A percentile compares a stretch with the other conserved stretches of the same genome.
Conservation (phyloP, 2,888 invertebrate genomes). For the Amphipyra tragopoginis region DNA sequence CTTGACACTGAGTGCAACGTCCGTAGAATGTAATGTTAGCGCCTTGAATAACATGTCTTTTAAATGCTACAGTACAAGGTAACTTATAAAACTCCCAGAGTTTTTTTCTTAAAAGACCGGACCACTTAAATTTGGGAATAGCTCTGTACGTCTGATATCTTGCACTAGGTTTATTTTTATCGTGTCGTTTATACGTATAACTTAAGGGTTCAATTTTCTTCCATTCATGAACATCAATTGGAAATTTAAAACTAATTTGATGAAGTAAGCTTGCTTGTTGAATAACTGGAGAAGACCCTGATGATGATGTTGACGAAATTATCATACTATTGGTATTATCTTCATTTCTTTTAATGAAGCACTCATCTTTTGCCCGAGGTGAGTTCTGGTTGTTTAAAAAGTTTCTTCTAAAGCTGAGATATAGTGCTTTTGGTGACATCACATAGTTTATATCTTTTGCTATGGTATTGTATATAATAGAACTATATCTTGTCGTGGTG, state of each 20-base stretch:
- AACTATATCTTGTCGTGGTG: constrained; percentile 33
- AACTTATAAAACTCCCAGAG: constrained; percentile 30
- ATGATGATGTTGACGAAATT: constrained; percentile 34
- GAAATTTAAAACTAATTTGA: constrained; percentile 37
- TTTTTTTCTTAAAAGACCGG: constrained; percentile 38
- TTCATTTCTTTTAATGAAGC: constrained; percentile 29
- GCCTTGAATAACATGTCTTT: constrained; percentile 34
- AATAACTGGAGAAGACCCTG: constrained; percentile 38
- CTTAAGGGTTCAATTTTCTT: constrained; percentile 38
- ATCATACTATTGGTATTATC: constrained; percentile 33
- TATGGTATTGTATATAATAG: constrained; percentile 31
- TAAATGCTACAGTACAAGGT: constrained; percentile 31
- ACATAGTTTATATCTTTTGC: constrained; percentile 33
- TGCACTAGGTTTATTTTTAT: constrained; percentile 39
- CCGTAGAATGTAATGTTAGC: constrained; percentile 32
- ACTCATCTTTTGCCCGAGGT: not conserved
- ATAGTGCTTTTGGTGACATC: constrained; percentile 36
- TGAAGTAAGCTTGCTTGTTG: constrained; percentile 35
- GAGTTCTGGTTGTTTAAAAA: constrained; percentile 34
- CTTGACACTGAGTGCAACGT: constrained; percentile 33
- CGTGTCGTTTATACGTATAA: constrained; percentile 39
- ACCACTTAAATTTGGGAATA: constrained; percentile 38
- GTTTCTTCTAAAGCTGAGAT: constrained; percentile 36
- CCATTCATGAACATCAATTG: constrained; percentile 36
- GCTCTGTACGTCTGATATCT: constrained; percentile 38